These are phyloP conservation scores for Mermis nigrescens DNA, from an alignment of 2,888 invertebrate species.

Conservation along the genomic window DNA sequence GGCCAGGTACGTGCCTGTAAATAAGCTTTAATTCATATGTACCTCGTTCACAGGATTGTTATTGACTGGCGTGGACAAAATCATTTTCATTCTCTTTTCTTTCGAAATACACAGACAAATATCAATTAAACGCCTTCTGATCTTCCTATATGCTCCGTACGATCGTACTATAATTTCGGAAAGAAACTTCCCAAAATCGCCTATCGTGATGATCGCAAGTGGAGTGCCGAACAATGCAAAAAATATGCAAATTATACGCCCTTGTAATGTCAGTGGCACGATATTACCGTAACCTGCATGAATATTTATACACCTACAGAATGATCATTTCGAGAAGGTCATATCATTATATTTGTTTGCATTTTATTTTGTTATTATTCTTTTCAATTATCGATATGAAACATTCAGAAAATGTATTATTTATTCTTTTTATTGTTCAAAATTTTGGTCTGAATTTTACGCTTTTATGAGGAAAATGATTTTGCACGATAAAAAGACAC, in stretches of 20 bases:
- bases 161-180: conserved; percentile 31
- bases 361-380: no score
- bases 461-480: no score
- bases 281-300: conserved; percentile 29
- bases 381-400: no score
- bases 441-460: no score
- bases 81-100: not conserved
- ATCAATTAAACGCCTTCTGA: not conserved
- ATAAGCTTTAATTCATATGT: no score
- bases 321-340: no score
- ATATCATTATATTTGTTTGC: no score
- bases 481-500: no score
- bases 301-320: no score
- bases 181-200: conserved; percentile 31
- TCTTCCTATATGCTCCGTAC: conserved; percentile 18
- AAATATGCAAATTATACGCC: conserved; percentile 28
- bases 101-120: not conserved
- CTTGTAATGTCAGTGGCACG: conserved; percentile 28
- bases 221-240: conserved; percentile 31
- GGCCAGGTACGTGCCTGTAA: no score
- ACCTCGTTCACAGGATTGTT: not conserved
- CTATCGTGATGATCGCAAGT: conserved; percentile 31
- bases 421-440: no score
- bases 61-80: not conserved
- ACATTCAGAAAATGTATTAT: no score